A percentile compares a stretch with the other conserved stretches of the same genome.
phyloP scores from a whole-genome alignment of 1,140 invertebrate genomes.

The Lepidurus arcticus region DNA sequence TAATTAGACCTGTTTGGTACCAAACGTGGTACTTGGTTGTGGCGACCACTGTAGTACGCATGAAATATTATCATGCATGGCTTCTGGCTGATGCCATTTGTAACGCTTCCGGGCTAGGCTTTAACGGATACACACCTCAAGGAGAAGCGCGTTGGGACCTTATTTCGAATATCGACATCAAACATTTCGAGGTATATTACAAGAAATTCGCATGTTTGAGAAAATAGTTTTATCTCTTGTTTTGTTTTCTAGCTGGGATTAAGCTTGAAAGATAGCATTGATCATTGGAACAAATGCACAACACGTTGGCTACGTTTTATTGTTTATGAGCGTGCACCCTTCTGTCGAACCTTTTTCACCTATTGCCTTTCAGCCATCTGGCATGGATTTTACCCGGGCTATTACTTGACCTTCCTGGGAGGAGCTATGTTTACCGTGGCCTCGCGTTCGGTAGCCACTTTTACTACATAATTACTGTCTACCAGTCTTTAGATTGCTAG shows the following conservation, averaged over 20 bases:
- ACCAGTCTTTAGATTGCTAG: conserved; percentile 24
- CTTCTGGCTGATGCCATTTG: conserved; percentile 86
- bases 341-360: conserved; percentile 51
- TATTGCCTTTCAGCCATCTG: conserved; percentile 56
- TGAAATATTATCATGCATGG: conserved; percentile 97
- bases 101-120: conserved; percentile 88
- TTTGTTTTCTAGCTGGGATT: conserved; percentile 53
- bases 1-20: conserved; percentile 56
- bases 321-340: conserved; percentile 71
- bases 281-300: conserved; percentile 87
- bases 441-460: conserved; percentile 61
- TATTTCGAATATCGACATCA: conserved; percentile 82
- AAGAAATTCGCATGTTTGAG: not conserved
- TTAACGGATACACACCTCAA: conserved; percentile 69
- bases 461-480: conserved; percentile 31
- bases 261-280: conserved; percentile 73
- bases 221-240: conserved; percentile 21
- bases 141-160: conserved; percentile 75
- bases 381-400: conserved; percentile 97
- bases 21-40: conserved; percentile 72
- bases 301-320: conserved; percentile 80
- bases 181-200: conserved; percentile 77
- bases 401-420: conserved; percentile 89
- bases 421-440: conserved; percentile 81
- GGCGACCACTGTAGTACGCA: conserved; percentile 67